Evolutionary conservation across 2,113 vertebrate species (phyloP).

Genomic region (Chaenocephalus aceratus): DNA sequence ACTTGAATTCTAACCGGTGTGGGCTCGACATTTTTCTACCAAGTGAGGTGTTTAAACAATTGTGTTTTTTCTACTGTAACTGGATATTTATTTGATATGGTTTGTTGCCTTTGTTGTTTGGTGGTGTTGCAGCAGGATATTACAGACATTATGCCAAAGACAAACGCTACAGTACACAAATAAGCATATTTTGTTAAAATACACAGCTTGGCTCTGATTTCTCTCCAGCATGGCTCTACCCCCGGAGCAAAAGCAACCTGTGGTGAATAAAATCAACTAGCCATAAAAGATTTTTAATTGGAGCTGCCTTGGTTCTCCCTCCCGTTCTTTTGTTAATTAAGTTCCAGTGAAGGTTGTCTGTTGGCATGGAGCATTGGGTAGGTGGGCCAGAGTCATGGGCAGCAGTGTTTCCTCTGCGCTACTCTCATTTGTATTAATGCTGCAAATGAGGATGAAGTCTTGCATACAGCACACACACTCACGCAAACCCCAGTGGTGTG

Average conservation of each 20-base stretch:
- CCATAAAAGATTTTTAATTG: constrained; percentile 65
- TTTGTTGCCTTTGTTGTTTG: constrained; percentile 28
- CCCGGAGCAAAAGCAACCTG: constrained; percentile 41
- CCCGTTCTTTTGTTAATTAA: constrained; percentile 55
- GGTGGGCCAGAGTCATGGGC: constrained; percentile 29
- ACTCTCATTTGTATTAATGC: constrained; percentile 12
- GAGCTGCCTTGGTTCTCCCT: constrained; percentile 42
- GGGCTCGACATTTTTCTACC: not conserved
- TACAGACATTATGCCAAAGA: constrained; percentile 27
- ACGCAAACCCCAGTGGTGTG: constrained; percentile 37
- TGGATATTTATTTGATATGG: constrained; percentile 28
- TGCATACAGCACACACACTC: constrained; percentile 26
- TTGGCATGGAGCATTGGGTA: constrained; percentile 37
- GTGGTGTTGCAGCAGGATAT: constrained; percentile 6
- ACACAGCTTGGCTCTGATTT: constrained; percentile 22
- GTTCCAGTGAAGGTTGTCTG: constrained; percentile 42
- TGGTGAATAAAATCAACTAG: constrained; percentile 40
- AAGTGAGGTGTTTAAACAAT: not conserved
- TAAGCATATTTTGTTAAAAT: constrained; percentile 42
- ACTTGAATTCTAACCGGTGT: constrained; percentile 20
- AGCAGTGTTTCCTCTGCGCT: constrained; percentile 16
- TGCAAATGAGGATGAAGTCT: constrained; percentile 32
- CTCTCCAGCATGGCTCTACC: constrained; percentile 9
- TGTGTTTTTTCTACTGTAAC: constrained; percentile 28
- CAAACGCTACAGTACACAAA: constrained; percentile 10